Evolutionary conservation across 2,797 vertebrate species (phyloP).

Genomic region (Cottoperca gobio): DNA sequence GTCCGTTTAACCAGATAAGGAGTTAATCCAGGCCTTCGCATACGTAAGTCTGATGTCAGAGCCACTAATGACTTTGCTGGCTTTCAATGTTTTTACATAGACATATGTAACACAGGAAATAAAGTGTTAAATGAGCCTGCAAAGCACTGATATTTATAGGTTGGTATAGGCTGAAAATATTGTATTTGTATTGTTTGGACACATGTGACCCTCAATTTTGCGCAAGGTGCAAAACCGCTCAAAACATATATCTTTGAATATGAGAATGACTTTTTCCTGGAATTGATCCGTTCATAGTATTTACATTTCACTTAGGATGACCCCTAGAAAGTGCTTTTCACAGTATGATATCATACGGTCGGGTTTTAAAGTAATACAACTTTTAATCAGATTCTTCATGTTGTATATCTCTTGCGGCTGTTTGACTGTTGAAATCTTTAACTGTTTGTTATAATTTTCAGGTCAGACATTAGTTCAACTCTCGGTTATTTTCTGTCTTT

Average conservation of each 20-base stretch:
- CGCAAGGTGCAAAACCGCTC: conserved; percentile 44
- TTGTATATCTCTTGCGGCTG: conserved; percentile 1
- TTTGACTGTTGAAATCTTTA: conserved; percentile 4
- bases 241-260: conserved; percentile 39
- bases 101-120: conserved; percentile 62
- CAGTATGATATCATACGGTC: background rate
- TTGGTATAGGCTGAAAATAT: conserved; percentile 44
- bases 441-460: conserved; percentile 30
- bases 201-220: conserved; percentile 38
- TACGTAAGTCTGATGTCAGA: conserved; percentile 69
- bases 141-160: conserved; percentile 60
- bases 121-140: conserved; percentile 56
- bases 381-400: conserved; percentile 1
- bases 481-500: conserved; percentile 6
- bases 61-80: conserved; percentile 73
- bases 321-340: conserved; percentile 17
- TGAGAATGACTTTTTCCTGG: conserved; percentile 44
- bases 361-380: conserved; percentile 21
- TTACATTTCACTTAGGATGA: conserved; percentile 31
- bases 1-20: conserved; percentile 78
- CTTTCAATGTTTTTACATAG: conserved; percentile 58
- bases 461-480: conserved; percentile 22
- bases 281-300: conserved; percentile 28
- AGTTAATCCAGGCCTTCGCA: conserved; percentile 72
- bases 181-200: conserved; percentile 43